Evolutionary conservation across 2,797 vertebrate genomes (phyloP).

Genomic region (Anisognathus igniventris): DNA sequence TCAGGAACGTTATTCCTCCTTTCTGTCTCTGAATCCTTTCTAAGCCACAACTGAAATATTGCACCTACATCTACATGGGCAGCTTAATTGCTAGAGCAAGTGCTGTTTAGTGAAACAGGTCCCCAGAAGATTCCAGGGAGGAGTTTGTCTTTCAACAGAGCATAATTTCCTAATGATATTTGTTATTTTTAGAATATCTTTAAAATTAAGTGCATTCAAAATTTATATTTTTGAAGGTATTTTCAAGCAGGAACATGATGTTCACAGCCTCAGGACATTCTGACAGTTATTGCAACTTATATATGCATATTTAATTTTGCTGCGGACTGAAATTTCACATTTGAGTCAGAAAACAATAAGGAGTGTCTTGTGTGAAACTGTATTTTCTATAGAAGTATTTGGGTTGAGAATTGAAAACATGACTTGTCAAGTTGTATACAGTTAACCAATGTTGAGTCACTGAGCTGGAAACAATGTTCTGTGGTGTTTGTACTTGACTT

Average conservation of each 20-base stretch:
- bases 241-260: background rate
- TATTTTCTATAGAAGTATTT: background rate
- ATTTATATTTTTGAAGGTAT: background rate
- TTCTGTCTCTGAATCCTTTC: background rate
- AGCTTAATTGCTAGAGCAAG: background rate
- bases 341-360: background rate
- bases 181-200: background rate
- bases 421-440: constrained; percentile 52
- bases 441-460: constrained; percentile 52
- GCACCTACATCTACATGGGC: background rate
- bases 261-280: background rate
- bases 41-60: background rate
- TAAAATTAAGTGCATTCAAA: background rate
- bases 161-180: background rate
- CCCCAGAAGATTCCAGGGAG: background rate
- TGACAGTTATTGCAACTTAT: background rate
- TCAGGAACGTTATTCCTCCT: background rate
- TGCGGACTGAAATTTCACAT: background rate
- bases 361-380: background rate
- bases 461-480: constrained; percentile 63
- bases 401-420: background rate
- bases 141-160: background rate
- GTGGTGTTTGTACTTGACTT: constrained; percentile 68
- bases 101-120: background rate
- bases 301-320: background rate